Conservation (phyloP, 1,140 invertebrate genomes). For the Epicauta chinensis region DNA sequence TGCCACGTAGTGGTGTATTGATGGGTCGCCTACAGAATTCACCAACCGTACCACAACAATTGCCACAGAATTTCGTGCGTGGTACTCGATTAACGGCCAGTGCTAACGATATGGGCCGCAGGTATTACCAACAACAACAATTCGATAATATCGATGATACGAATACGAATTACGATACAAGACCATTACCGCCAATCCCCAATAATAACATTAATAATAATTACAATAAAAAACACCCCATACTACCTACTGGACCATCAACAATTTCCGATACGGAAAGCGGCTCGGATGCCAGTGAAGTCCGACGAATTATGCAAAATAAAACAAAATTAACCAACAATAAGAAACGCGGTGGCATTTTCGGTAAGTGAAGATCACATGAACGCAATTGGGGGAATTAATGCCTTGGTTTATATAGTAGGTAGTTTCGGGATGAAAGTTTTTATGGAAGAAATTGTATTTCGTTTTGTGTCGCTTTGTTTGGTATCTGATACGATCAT, state of each 20-base stretch:
- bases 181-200: conserved; percentile 1
- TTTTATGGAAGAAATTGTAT: no score
- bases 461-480: no score
- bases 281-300: conserved; percentile 58
- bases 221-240: background rate
- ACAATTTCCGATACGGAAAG: conserved; percentile 24
- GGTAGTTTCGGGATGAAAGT: no score
- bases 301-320: conserved; percentile 53
- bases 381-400: background rate
- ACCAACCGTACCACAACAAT: conserved; percentile 8
- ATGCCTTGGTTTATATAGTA: no score
- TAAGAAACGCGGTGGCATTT: conserved; percentile 24
- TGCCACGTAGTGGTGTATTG: conserved; percentile 32
- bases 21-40: conserved; percentile 34
- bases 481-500: no score
- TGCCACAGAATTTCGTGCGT: conserved; percentile 32
- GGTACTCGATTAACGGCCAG: conserved; percentile 38
- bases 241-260: no score
- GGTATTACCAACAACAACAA: conserved; percentile 12
- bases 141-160: background rate
- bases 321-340: conserved; percentile 13
- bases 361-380: conserved; percentile 29
- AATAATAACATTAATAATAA: background rate
- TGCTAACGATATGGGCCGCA: conserved; percentile 35
- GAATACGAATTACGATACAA: conserved; percentile 6